Evolutionary conservation across 2,113 vertebrate genomes (phyloP), one percentile per base, ranked within the genome.

Genomic region (Rhynchopsitta pachyrhyncha): DNA sequence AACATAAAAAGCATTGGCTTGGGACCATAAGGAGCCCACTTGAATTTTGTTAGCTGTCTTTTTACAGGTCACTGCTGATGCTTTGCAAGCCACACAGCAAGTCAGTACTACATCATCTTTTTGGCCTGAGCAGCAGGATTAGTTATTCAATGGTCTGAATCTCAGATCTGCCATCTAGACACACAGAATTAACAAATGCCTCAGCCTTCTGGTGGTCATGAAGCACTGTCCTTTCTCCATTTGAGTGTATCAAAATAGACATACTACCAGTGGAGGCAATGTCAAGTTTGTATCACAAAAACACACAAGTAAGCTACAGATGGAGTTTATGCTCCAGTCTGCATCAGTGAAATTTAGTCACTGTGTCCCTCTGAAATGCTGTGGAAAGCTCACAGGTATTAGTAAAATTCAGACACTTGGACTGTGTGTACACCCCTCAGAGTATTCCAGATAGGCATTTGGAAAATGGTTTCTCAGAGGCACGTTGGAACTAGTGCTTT

Each of bases 181-280:
- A 41, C 11, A 29, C n/a, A 66, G 8, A 63, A 87, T 31, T 33
- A 87, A 81, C 5, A 82, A 91, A 57, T 31, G 5, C 22, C 13
- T 59, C 31, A 1, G 10, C 12, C 23, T 89, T 66, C 18, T n/a
- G 19, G 13, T 71, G 31, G 10, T 67, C 44, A 64, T 52, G 17
- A 85, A 81, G 41, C 37, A 59, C 25, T 68, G 11, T 49, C 44
- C 9, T 37, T 68, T 33, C 16, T 75, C 52, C 37, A 41, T 17
- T 57, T 70, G 79, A 47, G 13, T 67, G 2, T 62, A 74, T 52
- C 20, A 63, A 39, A 62, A 23, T 9, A 23, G 20, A n/a, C 2
- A 0, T 33, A 52, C 2, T 57, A 44, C 2, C 17, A 53, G 1
- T 2, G 17, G 60, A 92, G 19, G 25, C 15, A 63, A 6, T 6